phyloP scores from a whole-genome alignment of 2,888 invertebrate species.

The Metallyticus violacea region DNA sequence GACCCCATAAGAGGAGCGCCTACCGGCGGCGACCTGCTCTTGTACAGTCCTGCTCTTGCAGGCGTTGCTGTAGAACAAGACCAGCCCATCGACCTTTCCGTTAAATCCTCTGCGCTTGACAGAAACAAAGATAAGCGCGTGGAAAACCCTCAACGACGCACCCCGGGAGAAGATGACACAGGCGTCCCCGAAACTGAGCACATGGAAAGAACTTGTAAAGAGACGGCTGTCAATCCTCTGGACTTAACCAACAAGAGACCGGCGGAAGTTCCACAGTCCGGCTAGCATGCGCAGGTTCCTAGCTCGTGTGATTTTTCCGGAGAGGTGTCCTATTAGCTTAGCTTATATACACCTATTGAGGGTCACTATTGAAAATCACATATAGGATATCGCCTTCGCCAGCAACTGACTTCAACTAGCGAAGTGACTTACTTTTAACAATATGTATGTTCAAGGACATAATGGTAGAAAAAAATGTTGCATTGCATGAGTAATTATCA shows the following conservation, averaged over 20 bases:
- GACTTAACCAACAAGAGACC: conserved; percentile 31
- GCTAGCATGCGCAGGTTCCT: neutral
- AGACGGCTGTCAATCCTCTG: conserved; percentile 21
- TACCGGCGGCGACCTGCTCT: conserved; percentile 45
- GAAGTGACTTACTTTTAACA: too few species aligned
- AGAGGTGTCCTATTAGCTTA: too few species aligned
- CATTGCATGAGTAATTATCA: too few species aligned
- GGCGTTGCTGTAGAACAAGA: conserved; percentile 54
- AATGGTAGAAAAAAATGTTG: too few species aligned
- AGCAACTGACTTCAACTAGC: too few species aligned
- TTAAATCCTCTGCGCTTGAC: conserved; percentile 46
- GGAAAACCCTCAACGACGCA: neutral
- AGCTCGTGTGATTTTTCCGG: neutral
- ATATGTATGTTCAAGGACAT: too few species aligned
- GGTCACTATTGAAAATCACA: too few species aligned
- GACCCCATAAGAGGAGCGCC: conserved; percentile 36
- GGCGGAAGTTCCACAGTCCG: conserved; percentile 25
- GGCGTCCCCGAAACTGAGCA: neutral
- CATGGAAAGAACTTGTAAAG: conserved; percentile 12
- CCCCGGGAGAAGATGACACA: neutral
- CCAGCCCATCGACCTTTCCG: conserved; percentile 54
- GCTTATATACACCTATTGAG: too few species aligned
- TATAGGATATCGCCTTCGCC: too few species aligned
- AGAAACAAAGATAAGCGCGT: neutral
- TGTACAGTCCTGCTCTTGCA: conserved; percentile 48